Evolutionary conservation across 1,140 invertebrate genomes (phyloP).

Genomic region (Anadara kagoshimensis): DNA sequence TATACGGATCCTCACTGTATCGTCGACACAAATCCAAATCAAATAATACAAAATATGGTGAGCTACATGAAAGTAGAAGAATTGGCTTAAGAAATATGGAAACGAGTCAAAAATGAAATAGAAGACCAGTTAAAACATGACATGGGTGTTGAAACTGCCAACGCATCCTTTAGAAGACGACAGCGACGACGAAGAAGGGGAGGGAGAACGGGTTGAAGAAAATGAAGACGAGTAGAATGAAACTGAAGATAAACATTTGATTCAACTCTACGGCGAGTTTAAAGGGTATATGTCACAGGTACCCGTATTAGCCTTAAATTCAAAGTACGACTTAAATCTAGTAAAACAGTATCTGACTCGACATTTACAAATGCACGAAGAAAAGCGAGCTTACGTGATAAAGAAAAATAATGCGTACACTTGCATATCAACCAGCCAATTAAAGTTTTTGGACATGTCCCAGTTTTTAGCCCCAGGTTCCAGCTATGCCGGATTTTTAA

Average conservation of each 20-base stretch:
- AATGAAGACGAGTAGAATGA: background rate
- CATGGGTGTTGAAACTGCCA: background rate
- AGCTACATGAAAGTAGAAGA: constrained; percentile 8
- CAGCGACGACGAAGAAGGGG: background rate
- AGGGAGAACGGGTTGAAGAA: background rate
- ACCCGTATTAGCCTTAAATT: constrained; percentile 38
- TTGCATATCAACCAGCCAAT: constrained; percentile 20
- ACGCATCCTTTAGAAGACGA: background rate
- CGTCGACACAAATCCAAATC: background rate
- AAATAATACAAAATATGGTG: constrained; percentile 13
- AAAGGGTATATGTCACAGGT: constrained; percentile 12
- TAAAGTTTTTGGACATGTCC: constrained; percentile 31
- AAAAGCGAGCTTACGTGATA: constrained; percentile 16
- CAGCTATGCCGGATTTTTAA: constrained; percentile 37
- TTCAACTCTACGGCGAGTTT: constrained; percentile 2
- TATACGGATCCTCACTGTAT: constrained; percentile 14
- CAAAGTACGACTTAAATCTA: constrained; percentile 41
- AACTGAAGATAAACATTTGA: background rate
- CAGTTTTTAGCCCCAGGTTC: constrained; percentile 44
- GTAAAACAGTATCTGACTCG: constrained; percentile 30
- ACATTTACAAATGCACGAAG: constrained; percentile 21
- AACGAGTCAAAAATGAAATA: background rate
- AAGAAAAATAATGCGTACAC: constrained; percentile 27
- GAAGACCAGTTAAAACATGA: background rate
- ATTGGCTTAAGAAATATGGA: constrained; percentile 4